A percentile compares a stretch with the other conserved stretches of the same genome.
Evolutionary conservation across 1,140 invertebrate species (phyloP).

Genomic region (Drosophila persimilis): DNA sequence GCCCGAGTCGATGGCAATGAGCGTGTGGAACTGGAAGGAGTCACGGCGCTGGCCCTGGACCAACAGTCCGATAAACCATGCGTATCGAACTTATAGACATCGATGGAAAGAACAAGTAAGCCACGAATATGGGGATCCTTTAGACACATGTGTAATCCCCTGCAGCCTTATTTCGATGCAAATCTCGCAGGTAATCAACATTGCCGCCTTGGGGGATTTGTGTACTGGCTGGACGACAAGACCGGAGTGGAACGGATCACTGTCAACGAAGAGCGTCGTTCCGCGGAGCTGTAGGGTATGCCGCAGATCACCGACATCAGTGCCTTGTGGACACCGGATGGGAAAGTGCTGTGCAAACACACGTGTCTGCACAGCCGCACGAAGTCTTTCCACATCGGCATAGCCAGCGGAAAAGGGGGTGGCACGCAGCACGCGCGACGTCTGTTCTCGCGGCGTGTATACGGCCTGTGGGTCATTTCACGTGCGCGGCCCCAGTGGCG

Average conservation of each 20-base stretch:
- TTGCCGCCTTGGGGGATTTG: constrained; percentile 87
- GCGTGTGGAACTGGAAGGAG: too few relatives aligned
- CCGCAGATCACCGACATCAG: constrained; percentile 86
- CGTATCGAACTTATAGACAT: too few relatives aligned
- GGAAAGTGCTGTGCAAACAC: constrained; percentile 73
- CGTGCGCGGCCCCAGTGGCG: constrained; percentile 85
- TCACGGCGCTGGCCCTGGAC: too few relatives aligned
- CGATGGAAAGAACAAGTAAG: constrained; percentile 33
- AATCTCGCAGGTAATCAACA: constrained; percentile 84
- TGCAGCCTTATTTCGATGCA: constrained; percentile 70
- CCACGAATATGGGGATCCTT: too few relatives aligned
- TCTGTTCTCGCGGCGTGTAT: constrained; percentile 90
- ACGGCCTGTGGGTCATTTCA: constrained; percentile 92
- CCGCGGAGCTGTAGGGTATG: constrained; percentile 83
- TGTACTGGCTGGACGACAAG: constrained; percentile 94
- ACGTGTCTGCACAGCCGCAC: constrained; percentile 75
- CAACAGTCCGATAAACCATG: too few relatives aligned
- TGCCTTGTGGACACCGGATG: constrained; percentile 84
- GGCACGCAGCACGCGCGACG: constrained; percentile 80
- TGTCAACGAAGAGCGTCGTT: constrained; percentile 83
- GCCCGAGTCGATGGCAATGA: too few relatives aligned
- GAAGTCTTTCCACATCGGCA: constrained; percentile 85
- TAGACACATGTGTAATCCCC: background rate
- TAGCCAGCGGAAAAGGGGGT: constrained; percentile 86
- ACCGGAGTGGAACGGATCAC: constrained; percentile 84